A percentile compares a stretch with the other conserved stretches of the same genome.
phyloP scores from a whole-genome alignment of 2,113 vertebrate species.

The Cisticola juncidis region DNA sequence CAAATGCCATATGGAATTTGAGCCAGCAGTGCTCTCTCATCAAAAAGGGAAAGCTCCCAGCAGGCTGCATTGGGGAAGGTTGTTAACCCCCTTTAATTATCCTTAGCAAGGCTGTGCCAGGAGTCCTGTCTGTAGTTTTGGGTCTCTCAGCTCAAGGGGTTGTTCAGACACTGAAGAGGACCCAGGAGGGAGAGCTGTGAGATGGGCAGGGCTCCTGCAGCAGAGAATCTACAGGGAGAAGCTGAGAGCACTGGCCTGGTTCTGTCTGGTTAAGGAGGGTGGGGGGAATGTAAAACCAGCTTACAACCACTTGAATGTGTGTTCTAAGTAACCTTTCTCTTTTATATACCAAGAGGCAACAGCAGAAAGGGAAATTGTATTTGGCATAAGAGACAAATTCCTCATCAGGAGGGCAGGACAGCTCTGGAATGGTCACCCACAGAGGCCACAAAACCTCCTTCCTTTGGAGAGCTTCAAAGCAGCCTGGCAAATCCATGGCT shows the following conservation, averaged over 20 bases:
- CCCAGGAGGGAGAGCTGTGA: background rate
- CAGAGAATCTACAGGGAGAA: background rate
- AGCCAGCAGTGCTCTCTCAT: background rate
- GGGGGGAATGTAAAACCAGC: background rate
- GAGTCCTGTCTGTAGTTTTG: background rate
- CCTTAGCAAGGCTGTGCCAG: background rate
- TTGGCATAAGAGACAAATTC: background rate
- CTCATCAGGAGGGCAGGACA: background rate
- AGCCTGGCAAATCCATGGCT: background rate
- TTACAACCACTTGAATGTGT: background rate
- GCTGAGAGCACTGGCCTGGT: background rate
- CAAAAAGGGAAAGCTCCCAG: background rate
- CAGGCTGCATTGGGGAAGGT: background rate
- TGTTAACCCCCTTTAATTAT: background rate
- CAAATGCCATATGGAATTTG: background rate
- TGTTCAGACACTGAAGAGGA: background rate
- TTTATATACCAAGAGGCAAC: background rate
- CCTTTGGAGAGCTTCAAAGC: background rate
- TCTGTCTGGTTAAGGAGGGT: background rate
- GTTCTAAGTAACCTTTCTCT: background rate
- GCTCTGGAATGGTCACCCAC: background rate
- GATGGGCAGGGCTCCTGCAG: background rate
- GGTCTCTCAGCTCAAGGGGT: background rate
- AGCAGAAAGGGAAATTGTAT: background rate
- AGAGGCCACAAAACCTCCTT: background rate